Conservation (phyloP, 2,888 invertebrate species). For the Bombylius major region DNA sequence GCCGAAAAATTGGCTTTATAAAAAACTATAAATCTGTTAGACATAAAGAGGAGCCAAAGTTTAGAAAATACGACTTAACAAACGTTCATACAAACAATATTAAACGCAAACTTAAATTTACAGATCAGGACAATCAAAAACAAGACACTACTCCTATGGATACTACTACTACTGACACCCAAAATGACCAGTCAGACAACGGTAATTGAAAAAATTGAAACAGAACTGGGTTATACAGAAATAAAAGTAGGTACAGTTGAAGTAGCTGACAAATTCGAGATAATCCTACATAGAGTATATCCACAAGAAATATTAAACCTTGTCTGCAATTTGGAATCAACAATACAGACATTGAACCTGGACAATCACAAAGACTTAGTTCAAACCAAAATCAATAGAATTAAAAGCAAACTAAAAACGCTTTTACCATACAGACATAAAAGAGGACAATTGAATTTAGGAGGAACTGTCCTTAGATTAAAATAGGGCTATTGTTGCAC, state of each 20-base stretch:
- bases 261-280: not conserved
- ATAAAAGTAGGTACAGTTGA: not conserved
- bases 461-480: slow-evolving; percentile 6
- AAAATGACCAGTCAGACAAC: too few species aligned
- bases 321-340: slow-evolving; percentile 5
- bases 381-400: not conserved
- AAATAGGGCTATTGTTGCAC: too few species aligned
- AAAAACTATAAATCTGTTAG: not conserved
- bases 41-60: not conserved
- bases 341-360: not conserved
- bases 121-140: too few species aligned
- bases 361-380: not conserved
- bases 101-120: too few species aligned
- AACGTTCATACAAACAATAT: not conserved
- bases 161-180: too few species aligned
- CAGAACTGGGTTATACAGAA: not conserved
- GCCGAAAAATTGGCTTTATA: not conserved
- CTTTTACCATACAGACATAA: slow-evolving; percentile 6
- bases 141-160: too few species aligned
- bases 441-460: slow-evolving; percentile 10
- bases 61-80: not conserved
- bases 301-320: slow-evolving; percentile 9
- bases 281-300: slow-evolving; percentile 9
- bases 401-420: slow-evolving; percentile 1
- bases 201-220: too few species aligned